Percentiles rank a stretch among this genome's conserved stretches.
Evolutionary conservation across 2,888 invertebrate genomes (phyloP).

Genomic region (Psococerastis gibbosa): DNA sequence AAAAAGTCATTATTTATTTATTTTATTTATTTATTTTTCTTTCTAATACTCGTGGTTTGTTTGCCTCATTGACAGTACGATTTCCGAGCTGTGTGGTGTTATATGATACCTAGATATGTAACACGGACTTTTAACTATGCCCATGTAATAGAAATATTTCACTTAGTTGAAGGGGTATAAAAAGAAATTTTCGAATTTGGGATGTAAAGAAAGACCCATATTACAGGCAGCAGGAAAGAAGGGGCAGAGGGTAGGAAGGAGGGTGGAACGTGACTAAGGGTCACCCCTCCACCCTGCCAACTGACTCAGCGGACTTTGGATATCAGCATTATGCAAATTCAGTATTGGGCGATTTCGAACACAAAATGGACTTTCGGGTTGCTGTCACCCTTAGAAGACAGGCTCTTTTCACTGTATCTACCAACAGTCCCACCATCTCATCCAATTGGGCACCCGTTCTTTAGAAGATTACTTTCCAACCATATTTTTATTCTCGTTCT

Average conservation of each 20-base stretch:
- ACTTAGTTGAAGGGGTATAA: too few species aligned
- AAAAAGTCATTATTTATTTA: too few species aligned
- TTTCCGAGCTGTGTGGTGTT: too few species aligned
- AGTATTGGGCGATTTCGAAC: conserved; percentile 11
- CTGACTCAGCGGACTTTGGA: conserved; percentile 10
- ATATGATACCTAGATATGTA: too few species aligned
- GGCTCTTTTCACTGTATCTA: not conserved
- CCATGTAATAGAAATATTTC: too few species aligned
- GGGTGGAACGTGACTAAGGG: not conserved
- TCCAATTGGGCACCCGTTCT: not conserved
- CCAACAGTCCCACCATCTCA: not conserved
- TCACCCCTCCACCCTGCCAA: not conserved
- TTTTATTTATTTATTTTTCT: too few species aligned
- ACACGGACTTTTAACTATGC: too few species aligned
- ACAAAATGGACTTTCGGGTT: conserved; percentile 9
- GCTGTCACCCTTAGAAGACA: not conserved
- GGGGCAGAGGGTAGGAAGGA: not conserved
- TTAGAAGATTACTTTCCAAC: not conserved
- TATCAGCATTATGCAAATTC: conserved; percentile 11
- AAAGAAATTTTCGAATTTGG: too few species aligned
- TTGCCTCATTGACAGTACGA: too few species aligned
- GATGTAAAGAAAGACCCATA: not conserved
- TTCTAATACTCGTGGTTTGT: too few species aligned
- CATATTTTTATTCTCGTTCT: not conserved
- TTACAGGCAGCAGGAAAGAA: not conserved